Base-by-base conservation (phyloP, 2,113 vertebrate genomes). In the Xenotilapia longispinis region DNA sequence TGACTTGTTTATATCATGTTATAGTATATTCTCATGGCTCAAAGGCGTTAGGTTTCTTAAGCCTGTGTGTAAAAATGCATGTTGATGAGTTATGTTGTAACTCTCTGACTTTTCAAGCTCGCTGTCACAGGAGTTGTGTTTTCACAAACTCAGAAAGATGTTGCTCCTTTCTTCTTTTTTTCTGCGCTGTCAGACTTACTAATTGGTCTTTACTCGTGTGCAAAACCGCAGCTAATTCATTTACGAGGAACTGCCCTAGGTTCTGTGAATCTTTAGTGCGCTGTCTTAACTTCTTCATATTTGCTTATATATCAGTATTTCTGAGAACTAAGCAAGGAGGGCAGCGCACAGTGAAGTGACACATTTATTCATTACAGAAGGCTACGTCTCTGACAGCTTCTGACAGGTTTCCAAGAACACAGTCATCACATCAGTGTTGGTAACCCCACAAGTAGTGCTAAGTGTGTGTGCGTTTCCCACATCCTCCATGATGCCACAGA, bases 401-500 rank as follows among this genome's bases (percentile, higher is more conserved):
- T 91, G 78, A 93, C 89, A 88, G 55, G 88, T 94, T 96, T 96
- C 94, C 87, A 93, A 95, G 95, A 96, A 96, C 88, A 82, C 85
- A 23, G 89, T 85, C 88, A 87, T 88, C 85, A 92, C 90, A 92
- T 95, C 93, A 84, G 87, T 38, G n/a, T 84, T 90, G 79, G 87
- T 89, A 92, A 93, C 89, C 89, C 80, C 49, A 87, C 80, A 82
- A 80, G 68, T 86, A 11, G 49, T 63, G 75, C 21, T 49, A 10
- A 63, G 87, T 84, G 63, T 82, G 49, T 84, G 85, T 83, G 70
- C 78, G 78, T 73, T 89, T 65, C 89, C 91, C 93, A 94, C 95
- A 93, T 95, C 94, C 94, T 93, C 89, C 49, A 40, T 81, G 79
- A 94, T 91, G 85, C 93, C 91, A 88, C 92, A 93, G 89, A 94